Conservation (phyloP, 2,888 invertebrate genomes). For the Linyphia triangularis region DNA sequence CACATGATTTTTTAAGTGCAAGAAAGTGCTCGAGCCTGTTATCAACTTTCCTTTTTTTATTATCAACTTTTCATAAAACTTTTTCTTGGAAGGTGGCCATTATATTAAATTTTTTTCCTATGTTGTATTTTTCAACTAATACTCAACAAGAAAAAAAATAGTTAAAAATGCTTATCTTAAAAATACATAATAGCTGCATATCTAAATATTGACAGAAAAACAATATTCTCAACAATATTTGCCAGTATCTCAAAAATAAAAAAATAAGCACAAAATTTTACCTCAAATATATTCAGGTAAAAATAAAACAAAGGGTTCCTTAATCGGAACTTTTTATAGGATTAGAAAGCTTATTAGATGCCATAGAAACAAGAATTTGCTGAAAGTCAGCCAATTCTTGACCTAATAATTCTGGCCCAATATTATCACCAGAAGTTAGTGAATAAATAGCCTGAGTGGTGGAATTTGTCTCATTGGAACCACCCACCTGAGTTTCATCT, state of each 20-base stretch:
- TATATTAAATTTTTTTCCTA: too few relatives aligned
- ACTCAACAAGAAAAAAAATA: too few relatives aligned
- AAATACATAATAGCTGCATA: neutral
- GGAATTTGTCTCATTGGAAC: slow-evolving; percentile 33
- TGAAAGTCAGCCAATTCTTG: slow-evolving; percentile 82
- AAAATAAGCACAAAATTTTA: too few relatives aligned
- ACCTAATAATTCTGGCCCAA: slow-evolving; percentile 80
- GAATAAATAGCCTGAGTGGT: slow-evolving; percentile 11
- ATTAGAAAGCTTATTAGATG: slow-evolving; percentile 76
- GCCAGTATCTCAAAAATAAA: neutral
- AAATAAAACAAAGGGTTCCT: neutral
- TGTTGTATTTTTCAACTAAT: too few relatives aligned
- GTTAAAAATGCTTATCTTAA: neutral
- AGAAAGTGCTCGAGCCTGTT: too few relatives aligned
- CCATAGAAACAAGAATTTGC: slow-evolving; percentile 81
- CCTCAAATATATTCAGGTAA: too few relatives aligned
- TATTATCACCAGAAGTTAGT: slow-evolving; percentile 36
- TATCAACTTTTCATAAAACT: too few relatives aligned
- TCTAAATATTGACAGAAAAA: neutral
- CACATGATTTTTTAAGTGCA: too few relatives aligned
- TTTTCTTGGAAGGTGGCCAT: too few relatives aligned
- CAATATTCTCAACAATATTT: neutral
- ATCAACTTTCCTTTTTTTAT: too few relatives aligned
- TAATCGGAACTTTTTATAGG: slow-evolving; percentile 51
- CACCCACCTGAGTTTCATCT: slow-evolving; percentile 73